A percentile compares a stretch with the other conserved stretches of the same genome.
phyloP scores from a whole-genome alignment of 1,140 invertebrate genomes.

The Luehdorfia chinensis region DNA sequence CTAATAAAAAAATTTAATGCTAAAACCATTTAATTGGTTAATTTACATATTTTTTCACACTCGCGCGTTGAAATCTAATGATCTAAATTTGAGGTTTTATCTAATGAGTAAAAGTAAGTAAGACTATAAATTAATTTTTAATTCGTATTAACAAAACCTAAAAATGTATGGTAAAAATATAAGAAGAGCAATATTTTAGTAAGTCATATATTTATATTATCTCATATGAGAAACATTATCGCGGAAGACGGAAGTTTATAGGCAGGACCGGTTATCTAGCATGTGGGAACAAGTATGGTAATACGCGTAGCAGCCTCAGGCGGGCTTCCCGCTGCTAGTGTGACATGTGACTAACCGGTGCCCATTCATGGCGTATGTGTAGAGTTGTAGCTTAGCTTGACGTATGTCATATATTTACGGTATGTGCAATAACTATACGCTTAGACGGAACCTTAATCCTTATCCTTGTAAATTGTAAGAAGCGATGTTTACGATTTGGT shows the following conservation, averaged over 20 bases:
- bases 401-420: background rate
- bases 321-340: slow-evolving; percentile 20
- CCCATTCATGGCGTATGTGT: slow-evolving; percentile 26
- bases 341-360: slow-evolving; percentile 19
- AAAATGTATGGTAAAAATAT: too few relatives aligned
- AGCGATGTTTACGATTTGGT: too few relatives aligned
- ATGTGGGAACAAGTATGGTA: slow-evolving; percentile 20
- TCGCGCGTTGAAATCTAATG: slow-evolving; percentile 9
- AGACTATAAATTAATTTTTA: too few relatives aligned
- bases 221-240: slow-evolving; percentile 16
- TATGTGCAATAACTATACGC: background rate
- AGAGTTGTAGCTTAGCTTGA: slow-evolving; percentile 4
- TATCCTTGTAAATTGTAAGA: slow-evolving; percentile 2
- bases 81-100: too few relatives aligned
- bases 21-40: background rate
- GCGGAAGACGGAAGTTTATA: slow-evolving; percentile 12
- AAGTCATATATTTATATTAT: slow-evolving; percentile 1
- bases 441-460: background rate
- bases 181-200: too few relatives aligned
- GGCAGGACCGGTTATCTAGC: slow-evolving; percentile 8
- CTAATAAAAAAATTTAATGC: background rate
- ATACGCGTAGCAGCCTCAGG: background rate
- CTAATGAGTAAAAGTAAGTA: background rate
- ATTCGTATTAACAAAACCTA: too few relatives aligned
- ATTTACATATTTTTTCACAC: background rate